A percentile compares a stretch with the other conserved stretches of the same genome.
Conservation (phyloP, 2,888 invertebrate genomes). For the Dugesia japonica region DNA sequence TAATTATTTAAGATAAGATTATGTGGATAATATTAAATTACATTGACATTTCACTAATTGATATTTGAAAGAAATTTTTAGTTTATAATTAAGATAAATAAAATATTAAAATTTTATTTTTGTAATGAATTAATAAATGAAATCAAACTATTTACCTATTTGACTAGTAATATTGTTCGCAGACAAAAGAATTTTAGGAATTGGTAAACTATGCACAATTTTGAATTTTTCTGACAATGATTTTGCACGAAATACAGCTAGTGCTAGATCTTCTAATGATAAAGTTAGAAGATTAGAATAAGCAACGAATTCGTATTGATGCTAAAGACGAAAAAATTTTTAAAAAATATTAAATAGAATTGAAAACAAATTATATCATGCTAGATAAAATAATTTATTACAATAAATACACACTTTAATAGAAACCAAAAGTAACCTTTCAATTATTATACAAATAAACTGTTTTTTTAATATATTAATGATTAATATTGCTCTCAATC, state of each 20-base stretch:
- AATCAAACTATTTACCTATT: not conserved
- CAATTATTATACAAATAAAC: too few species aligned
- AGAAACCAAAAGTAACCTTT: too few species aligned
- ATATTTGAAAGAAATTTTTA: constrained; percentile 20
- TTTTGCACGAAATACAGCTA: not conserved
- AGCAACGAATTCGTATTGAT: constrained; percentile 11
- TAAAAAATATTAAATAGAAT: too few species aligned
- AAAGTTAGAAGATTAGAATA: not conserved
- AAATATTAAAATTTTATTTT: not conserved
- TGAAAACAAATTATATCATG: too few species aligned
- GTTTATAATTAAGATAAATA: not conserved
- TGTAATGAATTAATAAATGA: not conserved
- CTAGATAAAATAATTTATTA: too few species aligned
- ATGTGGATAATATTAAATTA: constrained; percentile 20
- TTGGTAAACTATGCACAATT: constrained; percentile 14
- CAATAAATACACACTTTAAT: too few species aligned
- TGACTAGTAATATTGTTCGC: not conserved
- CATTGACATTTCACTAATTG: constrained; percentile 20
- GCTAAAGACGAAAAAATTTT: not conserved
- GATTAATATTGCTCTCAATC: too few species aligned
- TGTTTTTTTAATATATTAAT: too few species aligned
- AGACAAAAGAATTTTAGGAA: not conserved
- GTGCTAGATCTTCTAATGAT: not conserved
- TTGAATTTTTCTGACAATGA: constrained; percentile 12
- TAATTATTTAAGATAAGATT: constrained; percentile 16